Evolutionary conservation across 2,113 vertebrate species (phyloP), one percentile per base, ranked within the genome.

Genomic region (Phylloscopus whistleri): DNA sequence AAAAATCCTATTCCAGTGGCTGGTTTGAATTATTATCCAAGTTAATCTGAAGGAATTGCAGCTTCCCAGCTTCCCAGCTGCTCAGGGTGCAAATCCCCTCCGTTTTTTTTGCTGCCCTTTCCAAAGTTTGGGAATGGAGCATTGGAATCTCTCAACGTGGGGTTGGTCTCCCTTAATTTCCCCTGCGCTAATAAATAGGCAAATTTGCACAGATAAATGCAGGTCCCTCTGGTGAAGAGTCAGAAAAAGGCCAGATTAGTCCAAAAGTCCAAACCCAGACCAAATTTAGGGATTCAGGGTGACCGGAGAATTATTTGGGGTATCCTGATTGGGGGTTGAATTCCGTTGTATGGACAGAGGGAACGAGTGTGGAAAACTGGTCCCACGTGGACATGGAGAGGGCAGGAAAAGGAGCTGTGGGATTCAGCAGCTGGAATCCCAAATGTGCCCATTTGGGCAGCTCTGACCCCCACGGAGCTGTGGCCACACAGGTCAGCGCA

Each of bases 61-160:
- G 11, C 26, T 62, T 11, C 67, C 30, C 52, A 37, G 37, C 37
- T 37, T 37, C 37, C 37, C 37, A 5, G n/a, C 39, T 1, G 16
- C 23, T 28, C 48, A 49, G 28, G 69, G 4, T 9, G 1, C 6
- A 35, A 72, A 16, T 12, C 48, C 9, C 3, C 4, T 24, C 26
- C 3, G 0, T 0, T 11, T 76, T 76, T 46, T 35, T 62, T 58
- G 6, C 4, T 12, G 4, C 11, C 20, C 4, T 58, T 49, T 16
- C 33, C 59, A 53, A 76, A 73, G 7, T 55, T 41, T 72, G 53
- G 78, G 69, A 84, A 63, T 16, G 27, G 37, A 70, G 17, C 8
- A 2, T 20, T 28, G 13, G 56, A 10, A 10, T 13, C 13, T n/a
- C 21, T 2, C 62, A 63, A 12, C 4, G 24, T 31, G 22, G 64